These are phyloP conservation scores for Dreissena rostriformis DNA, from an alignment of 1,140 invertebrate genomes.

Conservation along the genomic window DNA sequence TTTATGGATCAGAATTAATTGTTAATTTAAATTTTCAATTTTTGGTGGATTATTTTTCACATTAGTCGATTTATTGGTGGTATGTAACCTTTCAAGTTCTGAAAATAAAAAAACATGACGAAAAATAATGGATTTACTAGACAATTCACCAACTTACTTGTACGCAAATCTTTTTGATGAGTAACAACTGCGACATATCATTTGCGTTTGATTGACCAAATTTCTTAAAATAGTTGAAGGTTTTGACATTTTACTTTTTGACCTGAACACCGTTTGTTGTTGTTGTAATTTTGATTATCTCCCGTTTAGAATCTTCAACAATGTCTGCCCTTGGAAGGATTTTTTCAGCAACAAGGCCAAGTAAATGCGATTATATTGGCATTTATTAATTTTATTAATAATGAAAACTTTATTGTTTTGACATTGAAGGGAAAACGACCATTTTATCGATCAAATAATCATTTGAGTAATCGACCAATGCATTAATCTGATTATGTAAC, in stretches of 20 bases:
- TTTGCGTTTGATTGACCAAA: background rate
- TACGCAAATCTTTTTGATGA: background rate
- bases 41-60: too few species aligned
- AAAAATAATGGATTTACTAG: too few species aligned
- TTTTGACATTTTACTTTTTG: background rate
- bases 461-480: too few species aligned
- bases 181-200: background rate
- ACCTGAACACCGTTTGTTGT: background rate
- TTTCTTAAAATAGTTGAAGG: background rate
- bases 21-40: too few species aligned
- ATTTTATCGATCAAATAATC: too few species aligned
- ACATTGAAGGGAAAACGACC: too few species aligned
- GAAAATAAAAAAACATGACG: too few species aligned
- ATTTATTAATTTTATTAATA: background rate
- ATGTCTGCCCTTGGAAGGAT: constrained; percentile 44
- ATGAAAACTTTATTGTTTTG: too few species aligned
- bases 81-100: too few species aligned
- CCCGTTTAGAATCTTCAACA: constrained; percentile 8
- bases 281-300: constrained; percentile 2
- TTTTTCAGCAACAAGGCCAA: constrained; percentile 19
- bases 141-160: background rate
- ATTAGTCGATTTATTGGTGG: too few species aligned
- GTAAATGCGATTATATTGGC: constrained; percentile 16
- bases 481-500: too few species aligned
- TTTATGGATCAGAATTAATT: too few species aligned